Evolutionary conservation across 64 coral and sea anemone genomes (phyloP).

Genomic region (Pocillopora verrucosa): DNA sequence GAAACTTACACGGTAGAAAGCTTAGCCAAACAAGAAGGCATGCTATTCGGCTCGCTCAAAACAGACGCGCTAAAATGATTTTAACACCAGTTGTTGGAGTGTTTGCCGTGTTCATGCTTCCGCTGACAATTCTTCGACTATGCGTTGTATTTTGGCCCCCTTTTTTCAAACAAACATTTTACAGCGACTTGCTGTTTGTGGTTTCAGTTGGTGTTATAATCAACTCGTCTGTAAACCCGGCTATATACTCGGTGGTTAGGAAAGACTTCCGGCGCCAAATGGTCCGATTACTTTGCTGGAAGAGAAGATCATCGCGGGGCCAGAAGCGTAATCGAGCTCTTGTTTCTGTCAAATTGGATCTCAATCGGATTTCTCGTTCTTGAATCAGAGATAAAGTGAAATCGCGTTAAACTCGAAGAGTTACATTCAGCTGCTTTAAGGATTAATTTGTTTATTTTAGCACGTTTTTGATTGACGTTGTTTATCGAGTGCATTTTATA

Average conservation of each 20-base stretch:
- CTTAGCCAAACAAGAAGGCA: not conserved
- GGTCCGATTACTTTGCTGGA: not conserved
- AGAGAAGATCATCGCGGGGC: not conserved
- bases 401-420: no score
- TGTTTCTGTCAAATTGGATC: no score
- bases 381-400: no score
- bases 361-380: no score
- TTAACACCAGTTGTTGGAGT: slow-evolving; percentile 68
- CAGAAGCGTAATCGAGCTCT: no score
- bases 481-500: no score
- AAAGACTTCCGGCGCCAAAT: slow-evolving; percentile 19
- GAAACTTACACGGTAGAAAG: not conserved
- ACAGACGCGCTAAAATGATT: slow-evolving; percentile 72
- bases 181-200: slow-evolving; percentile 39
- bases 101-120: slow-evolving; percentile 67
- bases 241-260: slow-evolving; percentile 71
- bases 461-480: no score
- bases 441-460: no score
- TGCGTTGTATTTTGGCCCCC: slow-evolving; percentile 38
- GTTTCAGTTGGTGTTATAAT: slow-evolving; percentile 24
- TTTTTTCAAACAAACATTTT: slow-evolving; percentile 15
- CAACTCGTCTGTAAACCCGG: slow-evolving; percentile 62
- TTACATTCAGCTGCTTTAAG: no score
- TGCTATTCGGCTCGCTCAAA: slow-evolving; percentile 33
- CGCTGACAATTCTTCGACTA: slow-evolving; percentile 46